Conservation (phyloP, 37 sponge, comb jelly and placozoan genomes). For the Oopsacas minuta region DNA sequence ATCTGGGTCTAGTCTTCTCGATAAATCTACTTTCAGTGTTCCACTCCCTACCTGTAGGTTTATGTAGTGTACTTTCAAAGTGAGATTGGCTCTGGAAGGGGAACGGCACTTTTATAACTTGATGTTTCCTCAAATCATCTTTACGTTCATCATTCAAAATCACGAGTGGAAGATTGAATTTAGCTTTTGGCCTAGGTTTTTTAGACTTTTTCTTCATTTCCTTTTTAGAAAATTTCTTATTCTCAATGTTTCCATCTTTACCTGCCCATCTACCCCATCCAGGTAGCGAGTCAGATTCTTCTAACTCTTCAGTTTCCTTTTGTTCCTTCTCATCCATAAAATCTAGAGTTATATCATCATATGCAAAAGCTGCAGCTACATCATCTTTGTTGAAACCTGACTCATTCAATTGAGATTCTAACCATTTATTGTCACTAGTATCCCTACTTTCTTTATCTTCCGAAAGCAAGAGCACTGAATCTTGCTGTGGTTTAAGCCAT, state of each 20-base stretch:
- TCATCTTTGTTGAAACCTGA: not conserved
- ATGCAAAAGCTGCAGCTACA: not conserved
- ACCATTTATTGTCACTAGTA: not conserved
- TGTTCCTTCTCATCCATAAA: not conserved
- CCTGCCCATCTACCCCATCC: not conserved
- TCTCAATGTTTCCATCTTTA: slow-evolving; percentile 1
- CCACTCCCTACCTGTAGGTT: not conserved
- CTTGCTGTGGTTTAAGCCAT: not conserved
- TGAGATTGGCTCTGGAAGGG: not conserved
- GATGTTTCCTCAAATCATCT: not conserved
- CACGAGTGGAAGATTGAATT: not conserved
- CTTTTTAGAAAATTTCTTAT: not conserved
- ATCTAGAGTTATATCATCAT: not conserved
- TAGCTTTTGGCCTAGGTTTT: not conserved
- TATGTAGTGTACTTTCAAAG: not conserved
- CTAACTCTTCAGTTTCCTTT: not conserved
- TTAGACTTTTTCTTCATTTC: not conserved
- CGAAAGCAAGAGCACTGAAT: not conserved
- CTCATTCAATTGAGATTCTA: not conserved
- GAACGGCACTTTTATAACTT: not conserved
- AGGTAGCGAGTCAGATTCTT: not conserved
- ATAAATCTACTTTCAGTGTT: slow-evolving; percentile 13
- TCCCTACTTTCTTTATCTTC: not conserved
- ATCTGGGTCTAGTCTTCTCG: not conserved
- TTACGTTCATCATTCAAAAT: not conserved